phyloP scores from a whole-genome alignment of 2,888 invertebrate genomes.

The Apocheima hispidaria region DNA sequence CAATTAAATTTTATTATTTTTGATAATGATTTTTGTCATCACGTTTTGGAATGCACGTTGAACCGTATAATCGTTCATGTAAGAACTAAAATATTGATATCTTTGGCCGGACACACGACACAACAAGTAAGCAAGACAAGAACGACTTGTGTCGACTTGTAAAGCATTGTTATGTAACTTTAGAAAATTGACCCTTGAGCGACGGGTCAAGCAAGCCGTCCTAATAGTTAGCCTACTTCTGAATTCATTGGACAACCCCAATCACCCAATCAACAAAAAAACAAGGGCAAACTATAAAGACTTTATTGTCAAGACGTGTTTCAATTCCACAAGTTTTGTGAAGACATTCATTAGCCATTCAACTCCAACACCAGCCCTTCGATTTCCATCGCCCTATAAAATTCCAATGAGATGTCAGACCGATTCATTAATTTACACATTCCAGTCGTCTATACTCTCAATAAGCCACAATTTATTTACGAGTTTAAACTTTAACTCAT shows the following conservation, averaged over 20 bases:
- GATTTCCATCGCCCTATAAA: conserved; percentile 20
- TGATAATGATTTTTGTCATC: too few relatives aligned
- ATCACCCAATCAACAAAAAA: neutral
- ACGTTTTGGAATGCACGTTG: too few relatives aligned
- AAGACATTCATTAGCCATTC: conserved; percentile 22
- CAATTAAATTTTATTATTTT: too few relatives aligned
- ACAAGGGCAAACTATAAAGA: conserved; percentile 5
- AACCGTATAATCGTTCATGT: too few relatives aligned
- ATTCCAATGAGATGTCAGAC: conserved; percentile 15
- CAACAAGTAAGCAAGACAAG: too few relatives aligned
- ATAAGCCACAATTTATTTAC: conserved; percentile 12
- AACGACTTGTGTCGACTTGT: too few relatives aligned
- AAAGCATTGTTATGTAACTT: too few relatives aligned
- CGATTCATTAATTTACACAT: conserved; percentile 17
- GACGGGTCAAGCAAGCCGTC: too few relatives aligned
- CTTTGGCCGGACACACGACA: too few relatives aligned
- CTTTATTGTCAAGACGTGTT: conserved; percentile 9
- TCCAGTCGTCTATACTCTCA: conserved; percentile 16
- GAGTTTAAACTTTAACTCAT: conserved; percentile 4
- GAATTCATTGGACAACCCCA: neutral
- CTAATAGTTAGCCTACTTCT: too few relatives aligned
- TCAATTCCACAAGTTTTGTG: conserved; percentile 3
- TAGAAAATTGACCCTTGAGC: too few relatives aligned
- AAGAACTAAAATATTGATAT: too few relatives aligned
- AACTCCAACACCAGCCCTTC: conserved; percentile 4